Evolutionary conservation across 2,888 invertebrate species (phyloP), one percentile per base, ranked within the genome.

Genomic region (Elaeidobius kamerunicus): DNA sequence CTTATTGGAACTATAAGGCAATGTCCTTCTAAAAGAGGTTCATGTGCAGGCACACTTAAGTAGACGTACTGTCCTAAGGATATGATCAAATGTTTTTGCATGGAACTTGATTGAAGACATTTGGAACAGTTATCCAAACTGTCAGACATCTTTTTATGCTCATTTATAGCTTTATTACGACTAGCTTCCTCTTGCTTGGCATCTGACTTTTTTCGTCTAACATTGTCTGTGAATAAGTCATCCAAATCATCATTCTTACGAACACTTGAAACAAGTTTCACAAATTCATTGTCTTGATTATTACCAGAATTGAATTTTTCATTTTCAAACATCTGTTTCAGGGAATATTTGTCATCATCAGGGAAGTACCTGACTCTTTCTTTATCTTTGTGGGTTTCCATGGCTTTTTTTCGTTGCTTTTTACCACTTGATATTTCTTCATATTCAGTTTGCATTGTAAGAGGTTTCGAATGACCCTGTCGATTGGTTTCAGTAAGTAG

Each of bases 261-360:
- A 56, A 80, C 75, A 68, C 82, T 83, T 9, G 84, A 80, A 47
- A 85, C 82, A 61, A 90, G 77, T 69, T 86, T 83, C 3, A 86
- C 80, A 69, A 94, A 87, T 70, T 90, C 82, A 40, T 82, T 81
- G 67, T 95, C 87, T 65, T 90, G 84, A 65, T 93, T 88, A 57
- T 86, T 84, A 5, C 85, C 84, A 9, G 85, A 85, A 20, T 83
- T 84, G 69, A 86, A 85, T 78, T 85, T 95, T 78, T 85, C 91
- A 63, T 82, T 78, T 73, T 88, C 81, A 70, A 88, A 90, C 86
- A 96, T 87, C 71, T 90, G 82, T 68, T 88, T 82, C 28, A 96
- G 80, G 46, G 88, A 84, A 71, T 88, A 86, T 68, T 86, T 87
- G 69, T 93, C 92, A 76, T 95, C 94, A 76, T 94, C 91, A 2